These are phyloP conservation scores for Diabrotica virgifera DNA, from an alignment of 1,140 invertebrate species.

Conservation along the genomic window DNA sequence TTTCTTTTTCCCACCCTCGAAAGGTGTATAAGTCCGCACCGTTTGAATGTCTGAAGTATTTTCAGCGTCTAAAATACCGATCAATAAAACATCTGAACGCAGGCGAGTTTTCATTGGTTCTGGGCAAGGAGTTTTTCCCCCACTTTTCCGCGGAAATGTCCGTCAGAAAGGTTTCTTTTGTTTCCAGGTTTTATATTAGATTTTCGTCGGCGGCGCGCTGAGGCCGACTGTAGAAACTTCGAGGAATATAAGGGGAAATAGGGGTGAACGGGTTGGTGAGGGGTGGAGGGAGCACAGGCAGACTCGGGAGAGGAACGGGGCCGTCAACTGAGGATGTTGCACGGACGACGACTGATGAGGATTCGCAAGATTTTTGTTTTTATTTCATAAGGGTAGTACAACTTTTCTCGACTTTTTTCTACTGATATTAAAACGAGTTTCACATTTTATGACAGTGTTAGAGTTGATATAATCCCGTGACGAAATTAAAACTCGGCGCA, in stretches of 20 bases:
- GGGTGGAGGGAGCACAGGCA: constrained; percentile 11
- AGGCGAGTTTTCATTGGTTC: constrained; percentile 40
- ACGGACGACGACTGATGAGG: constrained; percentile 10
- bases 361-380: background rate
- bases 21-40: constrained; percentile 30
- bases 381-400: background rate
- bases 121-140: constrained; percentile 41
- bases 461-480: background rate
- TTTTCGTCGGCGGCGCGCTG: constrained; percentile 29
- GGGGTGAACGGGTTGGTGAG: constrained; percentile 10
- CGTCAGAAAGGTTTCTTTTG: constrained; percentile 42
- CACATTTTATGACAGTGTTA: background rate
- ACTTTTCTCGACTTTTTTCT: background rate
- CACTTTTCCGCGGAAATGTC: constrained; percentile 42
- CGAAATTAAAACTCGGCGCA: background rate
- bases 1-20: constrained; percentile 26
- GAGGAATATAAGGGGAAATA: constrained; percentile 9
- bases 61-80: constrained; percentile 38
- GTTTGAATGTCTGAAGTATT: constrained; percentile 37
- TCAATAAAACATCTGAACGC: constrained; percentile 43
- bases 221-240: constrained; percentile 15
- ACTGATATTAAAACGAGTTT: background rate
- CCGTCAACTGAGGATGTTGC: constrained; percentile 10
- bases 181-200: constrained; percentile 42
- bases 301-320: constrained; percentile 14